phyloP scores from a whole-genome alignment of 2,888 invertebrate species.

The Drosophila phalerata region DNA sequence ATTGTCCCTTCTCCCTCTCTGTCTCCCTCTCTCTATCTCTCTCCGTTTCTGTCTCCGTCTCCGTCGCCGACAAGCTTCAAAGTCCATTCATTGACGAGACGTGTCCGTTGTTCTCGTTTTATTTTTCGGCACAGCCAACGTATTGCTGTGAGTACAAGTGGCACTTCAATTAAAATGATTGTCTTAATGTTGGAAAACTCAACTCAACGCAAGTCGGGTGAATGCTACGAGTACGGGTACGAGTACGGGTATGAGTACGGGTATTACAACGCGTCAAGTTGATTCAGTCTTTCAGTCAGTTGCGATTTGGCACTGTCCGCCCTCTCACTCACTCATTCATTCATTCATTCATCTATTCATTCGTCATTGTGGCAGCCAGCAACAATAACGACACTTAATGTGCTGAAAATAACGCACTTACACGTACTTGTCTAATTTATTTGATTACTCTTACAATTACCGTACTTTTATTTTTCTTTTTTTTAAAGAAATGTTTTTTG shows the following conservation, averaged over 20 bases:
- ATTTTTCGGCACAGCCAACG: slow-evolving; percentile 30
- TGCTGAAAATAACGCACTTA: slow-evolving; percentile 76
- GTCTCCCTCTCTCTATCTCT: not conserved
- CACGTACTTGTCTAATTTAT: slow-evolving; percentile 78
- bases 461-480: slow-evolving; percentile 13
- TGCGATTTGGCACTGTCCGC: slow-evolving; percentile 28
- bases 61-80: slow-evolving; percentile 10
- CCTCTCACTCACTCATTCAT: slow-evolving; percentile 26
- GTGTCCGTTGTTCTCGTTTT: slow-evolving; percentile 36
- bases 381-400: slow-evolving; percentile 66
- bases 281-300: slow-evolving; percentile 36
- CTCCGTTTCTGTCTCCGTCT: not conserved
- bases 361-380: slow-evolving; percentile 35
- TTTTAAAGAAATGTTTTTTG: not conserved
- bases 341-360: slow-evolving; percentile 14
- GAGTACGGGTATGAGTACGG: not conserved
- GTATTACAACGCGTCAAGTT: slow-evolving; percentile 40
- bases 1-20: not conserved
- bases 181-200: slow-evolving; percentile 66
- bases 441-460: slow-evolving; percentile 74
- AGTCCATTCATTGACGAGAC: slow-evolving; percentile 37
- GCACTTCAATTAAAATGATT: slow-evolving; percentile 80
- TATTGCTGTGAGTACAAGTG: slow-evolving; percentile 55
- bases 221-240: slow-evolving; percentile 4
- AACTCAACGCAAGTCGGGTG: slow-evolving; percentile 18